phyloP scores from a whole-genome alignment of 2,888 invertebrate genomes.

The Rhorus exstirpatorius region DNA sequence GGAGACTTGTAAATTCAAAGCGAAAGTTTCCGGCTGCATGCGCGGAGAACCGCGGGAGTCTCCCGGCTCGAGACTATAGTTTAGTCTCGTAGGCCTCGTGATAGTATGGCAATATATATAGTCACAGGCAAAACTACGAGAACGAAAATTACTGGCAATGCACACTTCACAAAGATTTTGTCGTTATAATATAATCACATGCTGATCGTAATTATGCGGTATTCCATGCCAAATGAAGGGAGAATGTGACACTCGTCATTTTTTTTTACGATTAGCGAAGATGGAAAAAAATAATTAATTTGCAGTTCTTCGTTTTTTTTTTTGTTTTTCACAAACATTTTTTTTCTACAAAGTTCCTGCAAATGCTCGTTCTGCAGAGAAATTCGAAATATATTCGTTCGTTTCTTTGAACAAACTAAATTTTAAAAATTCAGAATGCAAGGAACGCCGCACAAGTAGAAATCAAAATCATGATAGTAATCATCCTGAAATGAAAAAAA shows the following conservation, averaged over 20 bases:
- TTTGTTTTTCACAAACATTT: too few relatives aligned
- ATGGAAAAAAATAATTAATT: neutral
- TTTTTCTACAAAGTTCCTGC: too few relatives aligned
- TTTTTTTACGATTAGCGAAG: neutral
- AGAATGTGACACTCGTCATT: neutral
- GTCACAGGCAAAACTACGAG: conserved; percentile 27
- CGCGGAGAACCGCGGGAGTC: conserved; percentile 38
- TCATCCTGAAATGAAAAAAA: too few relatives aligned
- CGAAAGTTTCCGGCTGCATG: conserved; percentile 65
- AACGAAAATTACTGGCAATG: conserved; percentile 20
- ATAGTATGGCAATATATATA: conserved; percentile 4
- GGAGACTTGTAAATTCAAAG: conserved; percentile 67
- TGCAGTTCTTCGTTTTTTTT: too few relatives aligned
- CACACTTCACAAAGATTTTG: neutral
- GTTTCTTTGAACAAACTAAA: too few relatives aligned
- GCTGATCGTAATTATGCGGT: neutral
- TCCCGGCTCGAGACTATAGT: conserved; percentile 10
- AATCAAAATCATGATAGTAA: too few relatives aligned
- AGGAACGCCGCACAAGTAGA: too few relatives aligned
- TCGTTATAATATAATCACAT: too few relatives aligned
- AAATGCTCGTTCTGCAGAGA: too few relatives aligned
- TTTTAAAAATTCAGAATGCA: too few relatives aligned
- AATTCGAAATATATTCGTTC: too few relatives aligned
- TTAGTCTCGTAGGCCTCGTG: conserved; percentile 3
- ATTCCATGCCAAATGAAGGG: neutral